These are phyloP conservation scores for Thalassarche chlororhynchos DNA, from an alignment of 2,113 vertebrate genomes.

Conservation along the genomic window DNA sequence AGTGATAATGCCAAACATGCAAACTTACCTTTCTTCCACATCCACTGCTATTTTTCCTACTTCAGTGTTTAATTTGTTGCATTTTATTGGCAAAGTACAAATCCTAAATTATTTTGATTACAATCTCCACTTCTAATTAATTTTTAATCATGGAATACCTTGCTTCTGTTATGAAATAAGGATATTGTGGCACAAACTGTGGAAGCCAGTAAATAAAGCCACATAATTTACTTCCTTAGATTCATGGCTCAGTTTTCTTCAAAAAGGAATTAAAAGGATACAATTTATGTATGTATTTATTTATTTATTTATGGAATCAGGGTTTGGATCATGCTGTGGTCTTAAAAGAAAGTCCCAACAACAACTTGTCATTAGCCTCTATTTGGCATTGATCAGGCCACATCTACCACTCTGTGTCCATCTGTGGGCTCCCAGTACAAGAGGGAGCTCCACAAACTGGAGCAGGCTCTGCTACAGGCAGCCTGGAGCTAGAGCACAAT, in stretches of 20 bases:
- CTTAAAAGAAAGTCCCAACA: not conserved
- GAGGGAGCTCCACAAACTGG: not conserved
- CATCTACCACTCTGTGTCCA: not conserved
- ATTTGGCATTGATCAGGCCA: not conserved
- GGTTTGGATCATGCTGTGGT: not conserved
- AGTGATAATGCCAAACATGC: not conserved
- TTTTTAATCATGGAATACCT: not conserved
- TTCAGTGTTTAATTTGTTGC: not conserved
- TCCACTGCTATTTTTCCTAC: not conserved
- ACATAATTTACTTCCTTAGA: not conserved
- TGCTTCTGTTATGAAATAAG: not conserved
- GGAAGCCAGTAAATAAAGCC: not conserved
- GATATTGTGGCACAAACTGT: not conserved
- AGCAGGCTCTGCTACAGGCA: not conserved
- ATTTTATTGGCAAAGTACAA: not conserved
- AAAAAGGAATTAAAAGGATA: not conserved
- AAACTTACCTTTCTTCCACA: not conserved
- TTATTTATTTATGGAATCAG: not conserved
- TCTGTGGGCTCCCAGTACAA: not conserved
- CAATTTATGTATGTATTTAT: not conserved
- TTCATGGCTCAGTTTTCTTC: not conserved
- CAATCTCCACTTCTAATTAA: not conserved
- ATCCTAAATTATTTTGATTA: not conserved
- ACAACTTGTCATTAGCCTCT: not conserved
- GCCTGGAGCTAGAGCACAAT: fast-evolving